phyloP scores from a whole-genome alignment of 2,888 invertebrate genomes.

The Caenorhabditis becei region DNA sequence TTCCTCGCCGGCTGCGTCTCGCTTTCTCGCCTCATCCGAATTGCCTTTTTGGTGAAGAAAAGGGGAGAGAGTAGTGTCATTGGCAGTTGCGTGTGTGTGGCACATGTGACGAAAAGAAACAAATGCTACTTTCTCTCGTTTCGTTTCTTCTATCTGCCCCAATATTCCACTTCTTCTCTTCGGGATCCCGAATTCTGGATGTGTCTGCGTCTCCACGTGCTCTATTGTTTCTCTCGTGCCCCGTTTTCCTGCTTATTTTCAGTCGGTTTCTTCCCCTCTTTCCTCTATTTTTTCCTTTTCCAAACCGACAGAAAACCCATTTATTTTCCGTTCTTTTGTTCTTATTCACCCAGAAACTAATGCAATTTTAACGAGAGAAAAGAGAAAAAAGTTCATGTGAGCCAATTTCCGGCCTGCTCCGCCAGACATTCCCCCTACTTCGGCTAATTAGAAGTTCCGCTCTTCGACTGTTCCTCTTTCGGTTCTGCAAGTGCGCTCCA shows the following conservation, averaged over 20 bases:
- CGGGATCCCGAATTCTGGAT: conserved; percentile 3
- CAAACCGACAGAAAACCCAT: neutral
- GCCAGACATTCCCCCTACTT: neutral
- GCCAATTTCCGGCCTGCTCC: neutral
- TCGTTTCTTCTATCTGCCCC: conserved; percentile 2
- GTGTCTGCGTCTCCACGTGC: conserved; percentile 2
- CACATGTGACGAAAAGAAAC: conserved; percentile 47
- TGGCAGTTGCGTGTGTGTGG: conserved; percentile 37
- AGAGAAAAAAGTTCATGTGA: neutral
- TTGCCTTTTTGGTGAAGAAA: conserved; percentile 52
- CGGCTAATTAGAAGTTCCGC: conserved; percentile 1
- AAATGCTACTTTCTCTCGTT: conserved; percentile 23
- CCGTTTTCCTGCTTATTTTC: conserved; percentile 11
- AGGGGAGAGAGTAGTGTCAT: conserved; percentile 52
- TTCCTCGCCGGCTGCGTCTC: conserved; percentile 41
- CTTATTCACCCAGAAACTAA: conserved; percentile 22
- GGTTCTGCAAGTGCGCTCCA: neutral
- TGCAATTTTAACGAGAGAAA: conserved; percentile 21
- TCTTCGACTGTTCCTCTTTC: neutral
- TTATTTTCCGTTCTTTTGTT: conserved; percentile 15
- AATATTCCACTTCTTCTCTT: conserved; percentile 10
- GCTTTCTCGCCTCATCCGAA: conserved; percentile 29
- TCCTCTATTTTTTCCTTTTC: conserved; percentile 4
- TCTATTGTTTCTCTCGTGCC: conserved; percentile 3
- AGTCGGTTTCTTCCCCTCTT: conserved; percentile 2